Evolutionary conservation across 2,888 invertebrate genomes (phyloP).

Genomic region (Scelioninae gen. 1): DNA sequence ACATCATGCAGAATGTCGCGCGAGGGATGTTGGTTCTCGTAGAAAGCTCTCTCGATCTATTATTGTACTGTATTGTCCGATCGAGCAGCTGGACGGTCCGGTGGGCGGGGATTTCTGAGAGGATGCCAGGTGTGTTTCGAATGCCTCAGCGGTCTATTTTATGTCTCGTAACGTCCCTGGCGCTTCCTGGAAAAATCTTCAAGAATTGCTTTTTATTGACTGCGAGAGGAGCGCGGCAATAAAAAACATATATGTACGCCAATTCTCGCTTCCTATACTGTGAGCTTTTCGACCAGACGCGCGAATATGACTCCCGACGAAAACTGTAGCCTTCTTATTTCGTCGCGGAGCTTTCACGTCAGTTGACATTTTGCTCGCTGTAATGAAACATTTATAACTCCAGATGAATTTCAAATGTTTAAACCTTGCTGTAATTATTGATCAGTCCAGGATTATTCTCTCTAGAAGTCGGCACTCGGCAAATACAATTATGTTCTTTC

Average conservation of each 20-base stretch:
- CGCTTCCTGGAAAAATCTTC: conserved; percentile 63
- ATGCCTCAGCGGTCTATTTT: conserved; percentile 30
- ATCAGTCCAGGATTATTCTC: conserved; percentile 27
- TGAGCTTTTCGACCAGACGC: not conserved
- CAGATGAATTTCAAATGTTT: conserved; percentile 22
- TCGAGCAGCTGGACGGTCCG: conserved; percentile 64
- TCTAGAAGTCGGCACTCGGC: conserved; percentile 1
- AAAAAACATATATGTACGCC: conserved; percentile 20
- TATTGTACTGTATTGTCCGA: conserved; percentile 65
- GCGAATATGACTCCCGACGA: conserved; percentile 7
- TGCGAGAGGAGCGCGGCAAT: too few species aligned
- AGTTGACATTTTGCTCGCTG: not conserved
- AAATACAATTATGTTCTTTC: conserved; percentile 22
- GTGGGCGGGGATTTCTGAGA: conserved; percentile 70
- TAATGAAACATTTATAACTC: conserved; percentile 29
- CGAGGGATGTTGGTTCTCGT: conserved; percentile 15
- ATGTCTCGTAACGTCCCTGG: conserved; percentile 30
- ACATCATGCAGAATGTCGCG: too few species aligned
- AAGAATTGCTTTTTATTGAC: conserved; percentile 50
- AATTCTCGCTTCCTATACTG: not conserved
- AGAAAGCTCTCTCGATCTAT: conserved; percentile 65
- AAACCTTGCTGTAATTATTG: conserved; percentile 28
- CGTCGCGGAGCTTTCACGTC: conserved; percentile 6
- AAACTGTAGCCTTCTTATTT: conserved; percentile 6
- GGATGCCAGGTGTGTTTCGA: conserved; percentile 69